phyloP scores from a whole-genome alignment of 2,888 invertebrate species.

The Erebia epiphron region DNA sequence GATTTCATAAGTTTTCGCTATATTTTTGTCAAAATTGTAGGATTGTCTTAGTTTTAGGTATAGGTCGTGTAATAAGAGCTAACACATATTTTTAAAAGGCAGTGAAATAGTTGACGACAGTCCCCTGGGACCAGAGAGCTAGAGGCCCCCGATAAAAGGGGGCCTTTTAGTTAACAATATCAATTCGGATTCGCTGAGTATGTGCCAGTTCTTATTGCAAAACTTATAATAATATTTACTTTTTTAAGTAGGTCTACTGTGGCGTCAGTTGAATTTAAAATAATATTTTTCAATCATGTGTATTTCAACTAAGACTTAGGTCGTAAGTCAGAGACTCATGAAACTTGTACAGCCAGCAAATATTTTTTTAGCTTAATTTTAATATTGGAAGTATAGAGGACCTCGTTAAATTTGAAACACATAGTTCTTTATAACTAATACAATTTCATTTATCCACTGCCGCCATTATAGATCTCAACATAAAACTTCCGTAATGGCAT shows the following conservation, averaged over 20 bases:
- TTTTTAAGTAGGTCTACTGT: not conserved
- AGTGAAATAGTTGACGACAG: not conserved
- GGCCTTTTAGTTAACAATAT: not conserved
- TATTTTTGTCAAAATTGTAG: not conserved
- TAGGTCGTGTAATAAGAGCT: not conserved
- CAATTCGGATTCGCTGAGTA: not conserved
- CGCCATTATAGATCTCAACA: constrained; percentile 2
- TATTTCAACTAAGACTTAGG: not conserved
- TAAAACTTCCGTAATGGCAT: constrained; percentile 19
- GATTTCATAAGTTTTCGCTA: constrained; percentile 14
- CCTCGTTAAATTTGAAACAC: too few relatives aligned
- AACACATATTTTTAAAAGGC: not conserved
- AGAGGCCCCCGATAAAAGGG: not conserved
- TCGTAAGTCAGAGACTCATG: too few relatives aligned
- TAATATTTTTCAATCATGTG: not conserved
- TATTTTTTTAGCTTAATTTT: too few relatives aligned
- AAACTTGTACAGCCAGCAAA: too few relatives aligned
- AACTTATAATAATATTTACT: not conserved
- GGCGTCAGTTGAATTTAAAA: not conserved
- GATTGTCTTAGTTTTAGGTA: constrained; percentile 17
- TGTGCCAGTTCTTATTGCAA: constrained; percentile 1
- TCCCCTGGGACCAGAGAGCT: not conserved
- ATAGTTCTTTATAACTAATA: not conserved
- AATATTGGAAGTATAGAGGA: too few relatives aligned
- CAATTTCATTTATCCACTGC: not conserved